A percentile compares a stretch with the other conserved stretches of the same genome.
These are phyloP conservation scores for Eueides isabella DNA, from an alignment of 1,140 invertebrate genomes.

Conservation along the genomic window DNA sequence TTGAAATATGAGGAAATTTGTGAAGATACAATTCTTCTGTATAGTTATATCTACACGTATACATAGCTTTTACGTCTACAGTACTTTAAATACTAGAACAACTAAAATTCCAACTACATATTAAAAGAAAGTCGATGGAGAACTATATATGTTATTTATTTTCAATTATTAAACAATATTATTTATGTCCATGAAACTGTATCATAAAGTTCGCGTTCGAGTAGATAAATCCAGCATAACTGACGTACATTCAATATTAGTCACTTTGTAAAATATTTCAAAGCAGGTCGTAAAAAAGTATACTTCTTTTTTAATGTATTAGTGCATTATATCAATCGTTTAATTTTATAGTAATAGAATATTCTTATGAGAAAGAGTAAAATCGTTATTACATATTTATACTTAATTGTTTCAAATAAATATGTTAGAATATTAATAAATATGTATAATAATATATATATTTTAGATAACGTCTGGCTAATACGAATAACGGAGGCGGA, in stretches of 20 bases:
- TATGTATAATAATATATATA: no score
- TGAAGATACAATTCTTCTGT: neutral
- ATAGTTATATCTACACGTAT: no score
- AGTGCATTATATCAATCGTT: conserved; percentile 26
- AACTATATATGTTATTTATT: neutral
- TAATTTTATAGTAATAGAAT: conserved; percentile 41
- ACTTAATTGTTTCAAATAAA: conserved; percentile 16
- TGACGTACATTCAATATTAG: conserved; percentile 32
- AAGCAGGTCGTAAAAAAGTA: conserved; percentile 35
- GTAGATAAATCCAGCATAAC: conserved; percentile 18
- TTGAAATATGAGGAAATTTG: neutral
- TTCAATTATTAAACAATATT: neutral
- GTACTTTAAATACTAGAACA: neutral
- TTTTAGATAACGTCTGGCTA: no score
- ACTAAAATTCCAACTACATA: neutral
- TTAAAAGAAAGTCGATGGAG: neutral
- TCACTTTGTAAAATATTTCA: conserved; percentile 32
- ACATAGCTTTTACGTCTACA: no score
- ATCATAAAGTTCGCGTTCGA: conserved; percentile 10
- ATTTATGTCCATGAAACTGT: neutral
- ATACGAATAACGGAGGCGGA: no score
- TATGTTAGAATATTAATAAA: neutral
- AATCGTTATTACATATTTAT: neutral
- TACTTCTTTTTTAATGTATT: conserved; percentile 27
- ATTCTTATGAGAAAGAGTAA: neutral